Conservation (phyloP, 2,113 vertebrate species). For the Hemibagrus wyckioides region DNA sequence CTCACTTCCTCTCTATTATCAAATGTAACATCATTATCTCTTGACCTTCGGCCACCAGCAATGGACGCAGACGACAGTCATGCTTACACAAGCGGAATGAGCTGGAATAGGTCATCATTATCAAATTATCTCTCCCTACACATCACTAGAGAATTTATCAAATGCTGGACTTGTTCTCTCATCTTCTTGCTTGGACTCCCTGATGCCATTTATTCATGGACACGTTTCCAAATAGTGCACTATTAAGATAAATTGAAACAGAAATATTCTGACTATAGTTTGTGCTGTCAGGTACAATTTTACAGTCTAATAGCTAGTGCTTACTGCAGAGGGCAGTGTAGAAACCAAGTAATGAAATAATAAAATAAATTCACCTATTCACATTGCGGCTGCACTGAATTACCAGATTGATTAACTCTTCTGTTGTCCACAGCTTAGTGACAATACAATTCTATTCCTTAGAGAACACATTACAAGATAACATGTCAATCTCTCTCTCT, state of each 20-base stretch:
- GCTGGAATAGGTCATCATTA: constrained; percentile 75
- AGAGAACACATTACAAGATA: constrained; percentile 71
- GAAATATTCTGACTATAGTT: background rate
- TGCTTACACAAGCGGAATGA: constrained; percentile 76
- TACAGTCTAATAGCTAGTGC: background rate
- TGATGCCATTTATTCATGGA: constrained; percentile 11
- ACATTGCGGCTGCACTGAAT: constrained; percentile 65
- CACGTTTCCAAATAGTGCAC: constrained; percentile 14
- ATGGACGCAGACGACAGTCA: constrained; percentile 65
- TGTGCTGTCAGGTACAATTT: background rate
- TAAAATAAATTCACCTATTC: constrained; percentile 39
- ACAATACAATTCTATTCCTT: constrained; percentile 72
- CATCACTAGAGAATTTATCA: constrained; percentile 60
- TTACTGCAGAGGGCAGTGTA: constrained; percentile 27
- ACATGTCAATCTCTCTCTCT: constrained; percentile 58
- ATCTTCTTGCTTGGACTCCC: background rate
- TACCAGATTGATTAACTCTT: constrained; percentile 77
- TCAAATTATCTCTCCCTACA: constrained; percentile 73
- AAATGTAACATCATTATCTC: constrained; percentile 67
- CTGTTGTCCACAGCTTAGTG: constrained; percentile 65
- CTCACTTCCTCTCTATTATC: constrained; percentile 73
- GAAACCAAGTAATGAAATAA: constrained; percentile 41
- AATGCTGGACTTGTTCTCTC: constrained; percentile 40
- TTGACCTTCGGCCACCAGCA: constrained; percentile 61
- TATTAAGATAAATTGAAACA: constrained; percentile 6